phyloP scores from a whole-genome alignment of 1,140 invertebrate species.

The Bactericera cockerelli region DNA sequence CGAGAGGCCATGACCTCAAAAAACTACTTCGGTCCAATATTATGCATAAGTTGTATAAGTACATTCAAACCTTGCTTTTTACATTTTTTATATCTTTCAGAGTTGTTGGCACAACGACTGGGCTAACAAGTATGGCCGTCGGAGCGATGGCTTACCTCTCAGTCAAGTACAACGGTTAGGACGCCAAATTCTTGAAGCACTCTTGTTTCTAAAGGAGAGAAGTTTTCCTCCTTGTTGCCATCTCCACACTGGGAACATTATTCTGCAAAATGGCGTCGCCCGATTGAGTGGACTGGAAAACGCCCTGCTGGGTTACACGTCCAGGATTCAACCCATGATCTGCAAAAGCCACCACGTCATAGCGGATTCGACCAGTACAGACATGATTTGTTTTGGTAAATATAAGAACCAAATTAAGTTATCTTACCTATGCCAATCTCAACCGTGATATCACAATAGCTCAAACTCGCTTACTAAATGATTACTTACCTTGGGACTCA shows the following conservation, averaged over 20 bases:
- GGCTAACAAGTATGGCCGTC: constrained; percentile 48
- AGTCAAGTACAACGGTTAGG: constrained; percentile 71
- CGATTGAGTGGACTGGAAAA: constrained; percentile 71
- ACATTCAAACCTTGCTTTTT: constrained; percentile 9
- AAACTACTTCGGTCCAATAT: too few species aligned
- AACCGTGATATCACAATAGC: too few species aligned
- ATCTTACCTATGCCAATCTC: too few species aligned
- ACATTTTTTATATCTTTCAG: too few species aligned
- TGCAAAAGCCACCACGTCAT: constrained; percentile 34
- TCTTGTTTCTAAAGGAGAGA: constrained; percentile 70
- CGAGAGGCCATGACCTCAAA: too few species aligned
- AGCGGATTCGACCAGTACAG: constrained; percentile 40
- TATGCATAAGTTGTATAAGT: too few species aligned
- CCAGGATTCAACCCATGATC: constrained; percentile 42
- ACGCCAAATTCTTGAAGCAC: constrained; percentile 70
- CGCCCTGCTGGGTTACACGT: constrained; percentile 58
- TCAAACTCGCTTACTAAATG: too few species aligned
- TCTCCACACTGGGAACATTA: constrained; percentile 78
- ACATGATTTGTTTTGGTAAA: constrained; percentile 60
- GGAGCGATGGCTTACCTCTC: constrained; percentile 47
- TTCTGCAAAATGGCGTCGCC: constrained; percentile 77
- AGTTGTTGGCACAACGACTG: constrained; percentile 52
- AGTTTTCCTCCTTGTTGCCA: constrained; percentile 74
- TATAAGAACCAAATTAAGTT: too few species aligned
- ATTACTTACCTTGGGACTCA: too few species aligned